Evolutionary conservation across 2,113 vertebrate genomes (phyloP), one percentile per base, ranked within the genome.

Genomic region (Cyanoderma ruficeps): DNA sequence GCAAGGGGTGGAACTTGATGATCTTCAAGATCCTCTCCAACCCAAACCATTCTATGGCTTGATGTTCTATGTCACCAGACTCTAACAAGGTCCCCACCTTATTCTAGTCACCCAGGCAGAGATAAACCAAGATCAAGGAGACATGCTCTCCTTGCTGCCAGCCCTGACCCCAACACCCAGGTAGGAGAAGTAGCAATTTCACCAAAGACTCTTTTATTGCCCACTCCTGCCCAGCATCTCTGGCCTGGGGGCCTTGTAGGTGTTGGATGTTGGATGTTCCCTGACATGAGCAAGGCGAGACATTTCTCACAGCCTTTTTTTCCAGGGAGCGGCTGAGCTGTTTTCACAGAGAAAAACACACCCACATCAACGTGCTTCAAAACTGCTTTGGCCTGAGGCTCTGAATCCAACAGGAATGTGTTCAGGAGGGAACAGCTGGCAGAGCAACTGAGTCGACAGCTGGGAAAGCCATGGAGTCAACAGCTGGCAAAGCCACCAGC

Each of bases 361-460:
- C 9, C 2, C 3, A n/a, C 44, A 46, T 2, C 2, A 5, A 35
- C 9, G 3, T 0, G 6, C 41, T 82, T 78, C 21, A 20, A 50
- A 89, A 59, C 27, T 1, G 0, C 31, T 44, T 46, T 3, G 2
- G 33, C 70, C 57, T 2, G 31, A 64, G 81, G 49, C 24, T 1
- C 23, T 7, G 30, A 82, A 63, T 23, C 25, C 65, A 55, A 27
- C 33, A 55, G 27, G 39, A 67, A 15, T 2, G 2, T 20, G 11
- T 10, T 64, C 25, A 25, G 55, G 74, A 68, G 7, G 12, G 70
- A 92, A 10, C 57, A 53, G 46, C 89, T 91, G 89, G 68, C 41
- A 52, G 71, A 85, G 49, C 31, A 91, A 72, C 35, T 0, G 8
- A 61, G 39, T 5, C 22, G 68, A 39, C 76, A 57, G 85, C 67